A percentile compares a stretch with the other conserved stretches of the same genome.
phyloP scores from a whole-genome alignment of 35 echinoderm and acorn worm genomes.

The Amphiura filiformis region DNA sequence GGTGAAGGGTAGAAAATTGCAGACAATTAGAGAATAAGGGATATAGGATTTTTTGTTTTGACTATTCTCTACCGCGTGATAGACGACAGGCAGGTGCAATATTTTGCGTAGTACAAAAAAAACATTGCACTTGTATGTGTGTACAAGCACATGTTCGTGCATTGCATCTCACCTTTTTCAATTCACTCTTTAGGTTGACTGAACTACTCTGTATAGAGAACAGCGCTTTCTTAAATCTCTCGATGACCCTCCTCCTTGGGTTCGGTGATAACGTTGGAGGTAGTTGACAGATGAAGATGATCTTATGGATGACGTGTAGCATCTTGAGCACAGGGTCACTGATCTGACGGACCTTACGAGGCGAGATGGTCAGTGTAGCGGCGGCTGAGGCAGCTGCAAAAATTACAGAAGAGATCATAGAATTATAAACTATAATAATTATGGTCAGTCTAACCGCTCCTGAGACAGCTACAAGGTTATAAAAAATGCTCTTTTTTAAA shows the following conservation, averaged over 20 bases:
- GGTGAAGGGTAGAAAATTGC: too few species aligned
- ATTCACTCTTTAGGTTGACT: slow-evolving; percentile 90
- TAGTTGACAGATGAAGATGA: slow-evolving; percentile 96
- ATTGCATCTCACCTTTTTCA: slow-evolving; percentile 94
- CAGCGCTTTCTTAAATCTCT: slow-evolving; percentile 92
- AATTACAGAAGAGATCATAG: neutral
- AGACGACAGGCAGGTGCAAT: too few species aligned
- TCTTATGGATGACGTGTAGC: slow-evolving; percentile 91
- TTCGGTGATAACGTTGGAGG: slow-evolving; percentile 89
- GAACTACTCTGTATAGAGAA: slow-evolving; percentile 87
- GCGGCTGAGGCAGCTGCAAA: slow-evolving; percentile 66
- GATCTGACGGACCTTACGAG: slow-evolving; percentile 96
- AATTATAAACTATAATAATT: too few species aligned
- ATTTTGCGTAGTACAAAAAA: too few species aligned
- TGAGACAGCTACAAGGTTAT: too few species aligned
- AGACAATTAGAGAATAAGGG: too few species aligned
- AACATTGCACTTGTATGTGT: too few species aligned
- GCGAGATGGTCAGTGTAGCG: slow-evolving; percentile 92
- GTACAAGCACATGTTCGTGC: too few species aligned
- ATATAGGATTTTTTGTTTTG: too few species aligned
- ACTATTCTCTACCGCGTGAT: too few species aligned
- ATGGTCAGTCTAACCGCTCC: too few species aligned
- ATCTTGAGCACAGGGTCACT: slow-evolving; percentile 95
- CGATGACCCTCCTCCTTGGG: slow-evolving; percentile 86
- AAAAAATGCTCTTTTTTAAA: too few species aligned